phyloP scores from a whole-genome alignment of 2,113 vertebrate genomes.

The Crotalus horridus region DNA sequence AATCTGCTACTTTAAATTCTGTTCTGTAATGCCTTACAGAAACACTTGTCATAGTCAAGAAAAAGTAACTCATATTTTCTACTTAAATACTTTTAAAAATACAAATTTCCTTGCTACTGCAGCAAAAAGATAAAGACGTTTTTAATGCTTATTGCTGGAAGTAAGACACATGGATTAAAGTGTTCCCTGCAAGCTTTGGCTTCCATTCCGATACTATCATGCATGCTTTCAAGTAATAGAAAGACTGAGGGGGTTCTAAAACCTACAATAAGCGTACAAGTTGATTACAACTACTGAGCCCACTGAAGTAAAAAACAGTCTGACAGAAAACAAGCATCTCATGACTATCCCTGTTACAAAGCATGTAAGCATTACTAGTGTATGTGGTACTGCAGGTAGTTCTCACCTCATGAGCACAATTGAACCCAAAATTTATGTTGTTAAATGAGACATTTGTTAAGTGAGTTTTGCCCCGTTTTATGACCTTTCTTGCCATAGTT shows the following conservation, averaged over 20 bases:
- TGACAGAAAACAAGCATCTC: background rate
- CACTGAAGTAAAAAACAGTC: background rate
- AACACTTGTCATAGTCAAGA: constrained; percentile 28
- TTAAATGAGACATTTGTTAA: background rate
- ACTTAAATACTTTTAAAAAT: constrained; percentile 24
- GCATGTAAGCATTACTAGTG: background rate
- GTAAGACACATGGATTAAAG: background rate
- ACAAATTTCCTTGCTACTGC: background rate
- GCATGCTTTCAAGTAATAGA: background rate
- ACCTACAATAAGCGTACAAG: background rate
- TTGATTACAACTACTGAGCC: background rate
- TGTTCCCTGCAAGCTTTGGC: no score
- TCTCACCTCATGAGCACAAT: background rate
- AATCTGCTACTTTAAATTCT: constrained; percentile 37
- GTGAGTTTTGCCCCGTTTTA: background rate
- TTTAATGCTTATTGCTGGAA: background rate
- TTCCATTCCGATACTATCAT: background rate
- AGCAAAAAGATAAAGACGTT: background rate
- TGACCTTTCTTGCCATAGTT: background rate
- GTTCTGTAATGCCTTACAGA: constrained; percentile 44
- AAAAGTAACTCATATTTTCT: constrained; percentile 39
- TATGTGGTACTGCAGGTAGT: background rate
- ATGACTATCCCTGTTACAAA: background rate
- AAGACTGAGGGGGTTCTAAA: background rate
- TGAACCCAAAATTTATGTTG: background rate